phyloP scores from a whole-genome alignment of 2,888 invertebrate species.

The Clunio marinus region DNA sequence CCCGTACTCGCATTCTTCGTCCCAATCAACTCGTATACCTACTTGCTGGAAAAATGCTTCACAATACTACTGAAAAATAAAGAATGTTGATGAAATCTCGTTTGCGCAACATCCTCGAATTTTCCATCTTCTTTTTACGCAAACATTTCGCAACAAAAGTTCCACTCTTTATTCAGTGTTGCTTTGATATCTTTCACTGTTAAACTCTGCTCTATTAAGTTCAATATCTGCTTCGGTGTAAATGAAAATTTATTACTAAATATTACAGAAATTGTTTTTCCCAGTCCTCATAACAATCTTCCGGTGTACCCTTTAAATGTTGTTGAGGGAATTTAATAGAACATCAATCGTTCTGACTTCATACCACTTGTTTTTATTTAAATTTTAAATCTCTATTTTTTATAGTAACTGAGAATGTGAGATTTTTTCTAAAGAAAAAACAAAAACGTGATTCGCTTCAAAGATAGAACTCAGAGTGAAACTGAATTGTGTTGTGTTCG shows the following conservation, averaged over 20 bases:
- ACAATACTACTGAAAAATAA: not conserved
- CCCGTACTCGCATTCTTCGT: not conserved
- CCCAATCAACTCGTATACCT: not conserved
- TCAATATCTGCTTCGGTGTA: not conserved
- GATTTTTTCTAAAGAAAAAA: not conserved
- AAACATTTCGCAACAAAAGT: not conserved
- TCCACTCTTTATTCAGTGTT: not conserved
- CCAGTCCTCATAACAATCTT: too few species aligned
- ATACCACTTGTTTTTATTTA: too few species aligned
- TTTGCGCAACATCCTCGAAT: slow-evolving; percentile 15
- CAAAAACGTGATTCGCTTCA: too few species aligned
- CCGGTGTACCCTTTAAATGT: too few species aligned
- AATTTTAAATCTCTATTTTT: too few species aligned
- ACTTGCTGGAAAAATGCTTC: not conserved
- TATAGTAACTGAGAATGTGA: too few species aligned
- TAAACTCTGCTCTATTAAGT: slow-evolving; percentile 6
- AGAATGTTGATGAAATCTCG: slow-evolving; percentile 6
- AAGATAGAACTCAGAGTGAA: too few species aligned
- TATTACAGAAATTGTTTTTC: too few species aligned
- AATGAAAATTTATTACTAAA: slow-evolving; percentile 14
- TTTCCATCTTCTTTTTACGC: not conserved
- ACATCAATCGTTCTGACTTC: too few species aligned
- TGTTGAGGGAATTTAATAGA: too few species aligned
- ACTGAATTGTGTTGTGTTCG: not conserved
- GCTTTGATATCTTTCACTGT: not conserved